Base-by-base conservation (phyloP, 2,797 vertebrate species). In the Phalloptychus januarius region DNA sequence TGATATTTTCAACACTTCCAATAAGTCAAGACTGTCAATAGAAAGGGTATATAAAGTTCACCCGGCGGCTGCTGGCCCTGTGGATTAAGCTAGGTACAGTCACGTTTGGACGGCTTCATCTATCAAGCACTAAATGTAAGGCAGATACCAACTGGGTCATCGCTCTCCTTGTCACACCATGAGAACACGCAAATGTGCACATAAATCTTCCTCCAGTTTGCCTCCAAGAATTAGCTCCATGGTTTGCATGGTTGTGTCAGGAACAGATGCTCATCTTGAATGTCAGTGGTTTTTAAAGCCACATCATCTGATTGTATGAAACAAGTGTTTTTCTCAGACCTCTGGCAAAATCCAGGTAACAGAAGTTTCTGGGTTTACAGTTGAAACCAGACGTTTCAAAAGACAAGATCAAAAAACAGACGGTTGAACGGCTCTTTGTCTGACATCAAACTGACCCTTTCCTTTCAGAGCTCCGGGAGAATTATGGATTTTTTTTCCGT, bases 81-180 rank as follows among this genome's bases (percentile, higher is more conserved):
- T 92, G 90, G 91, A 95, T 94, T 89, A 90, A 94, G 87, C 86
- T 63, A 4, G 31, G 31, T 36, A 63, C 58, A 63, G 31, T 63
- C 31, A 63, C 18, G 58, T 20, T 86, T 81, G 83, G 92, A 95
- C 87, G 87, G 92, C 91, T 94, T 90, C 91, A 96, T 96, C 93
- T 88, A 94, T 96, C 95, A 96, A 84, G 76, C 77, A 61, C 88
- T 91, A 92, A 95, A 94, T 93, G 83, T 90, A 91, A 93, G 93
- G 91, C 90, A 92, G 92, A 94, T 94, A 93, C 89, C 89, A 83
- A 76, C 83, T 73, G 85, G 89, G 86, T 92, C 91, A 95, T 95
- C 94, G 88, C 84, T 95, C 93, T 94, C 83, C 87, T 86, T 95
- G 94, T 94, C 94, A 93, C 88, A 71, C 77, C 83, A 79, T 81